phyloP scores from a whole-genome alignment of 2,888 invertebrate genomes.

The Cryptus armator region DNA sequence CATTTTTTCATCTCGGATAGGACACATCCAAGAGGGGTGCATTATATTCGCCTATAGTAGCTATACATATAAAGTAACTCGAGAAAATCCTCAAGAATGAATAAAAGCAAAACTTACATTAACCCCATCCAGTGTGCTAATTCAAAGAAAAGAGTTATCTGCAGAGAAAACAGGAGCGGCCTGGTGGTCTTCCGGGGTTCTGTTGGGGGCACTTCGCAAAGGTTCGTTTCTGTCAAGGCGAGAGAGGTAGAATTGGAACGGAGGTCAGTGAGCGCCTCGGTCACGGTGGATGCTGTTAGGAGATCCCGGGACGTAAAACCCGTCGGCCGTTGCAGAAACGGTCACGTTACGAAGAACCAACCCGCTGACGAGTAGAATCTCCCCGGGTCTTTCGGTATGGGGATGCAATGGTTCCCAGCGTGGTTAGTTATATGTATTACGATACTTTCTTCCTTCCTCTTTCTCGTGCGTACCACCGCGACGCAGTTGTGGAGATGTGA shows the following conservation, averaged over 20 bases:
- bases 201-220: constrained; percentile 27
- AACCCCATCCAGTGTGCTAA: neutral
- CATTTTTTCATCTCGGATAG: neutral
- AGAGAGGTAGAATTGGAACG: constrained; percentile 53
- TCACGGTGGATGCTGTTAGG: constrained; percentile 71
- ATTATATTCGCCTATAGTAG: neutral
- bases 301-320: constrained; percentile 78
- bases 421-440: constrained; percentile 28
- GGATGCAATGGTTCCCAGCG: constrained; percentile 9
- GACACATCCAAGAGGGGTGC: neutral
- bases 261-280: constrained; percentile 66
- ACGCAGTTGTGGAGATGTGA: constrained; percentile 47
- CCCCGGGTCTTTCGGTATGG: constrained; percentile 65
- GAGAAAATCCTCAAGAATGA: neutral
- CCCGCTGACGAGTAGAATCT: constrained; percentile 68
- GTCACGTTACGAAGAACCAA: constrained; percentile 77
- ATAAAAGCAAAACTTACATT: constrained; percentile 40
- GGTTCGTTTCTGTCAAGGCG: constrained; percentile 47
- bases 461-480: constrained; percentile 50
- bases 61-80: neutral
- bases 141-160: constrained; percentile 58
- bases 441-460: constrained; percentile 66
- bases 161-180: constrained; percentile 63
- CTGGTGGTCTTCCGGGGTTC: constrained; percentile 62
- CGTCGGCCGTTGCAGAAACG: constrained; percentile 75